Evolutionary conservation across 2,797 vertebrate species (phyloP).

Genomic region (Sphaeramia orbicularis): DNA sequence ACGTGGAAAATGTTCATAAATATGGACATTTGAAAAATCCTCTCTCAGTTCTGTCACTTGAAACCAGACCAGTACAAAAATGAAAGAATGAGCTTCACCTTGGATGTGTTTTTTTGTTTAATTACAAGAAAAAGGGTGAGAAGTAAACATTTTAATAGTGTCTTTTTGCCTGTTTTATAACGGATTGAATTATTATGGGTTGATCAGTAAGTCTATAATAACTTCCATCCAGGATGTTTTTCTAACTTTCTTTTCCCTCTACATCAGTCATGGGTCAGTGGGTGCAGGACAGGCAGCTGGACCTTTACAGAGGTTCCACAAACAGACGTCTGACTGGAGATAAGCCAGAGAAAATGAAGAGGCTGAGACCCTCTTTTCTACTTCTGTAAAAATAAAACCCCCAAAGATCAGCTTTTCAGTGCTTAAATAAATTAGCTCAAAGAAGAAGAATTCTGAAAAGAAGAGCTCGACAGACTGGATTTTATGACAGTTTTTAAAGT

Average conservation of each 20-base stretch:
- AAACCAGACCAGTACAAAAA: neutral
- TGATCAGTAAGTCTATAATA: too few species aligned
- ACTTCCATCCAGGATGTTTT: neutral
- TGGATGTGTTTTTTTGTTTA: neutral
- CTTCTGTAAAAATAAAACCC: neutral
- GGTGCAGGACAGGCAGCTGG: neutral
- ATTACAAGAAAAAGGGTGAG: neutral
- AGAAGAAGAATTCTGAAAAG: neutral
- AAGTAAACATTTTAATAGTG: neutral
- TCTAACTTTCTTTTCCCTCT: neutral
- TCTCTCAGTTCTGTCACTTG: neutral
- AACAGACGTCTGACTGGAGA: neutral
- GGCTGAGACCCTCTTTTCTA: neutral
- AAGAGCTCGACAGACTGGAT: neutral
- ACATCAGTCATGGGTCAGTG: neutral
- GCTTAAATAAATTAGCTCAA: neutral
- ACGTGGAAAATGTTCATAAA: neutral
- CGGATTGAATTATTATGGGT: neutral
- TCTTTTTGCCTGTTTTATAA: neutral
- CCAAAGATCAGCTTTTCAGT: neutral
- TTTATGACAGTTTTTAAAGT: too few species aligned
- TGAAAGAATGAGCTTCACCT: neutral
- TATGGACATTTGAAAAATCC: neutral
- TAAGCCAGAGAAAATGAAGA: neutral
- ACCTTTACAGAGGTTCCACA: neutral